A percentile compares a stretch with the other conserved stretches of the same genome.
Evolutionary conservation across 2,797 vertebrate species (phyloP).

Genomic region (Rachycentron canadum): DNA sequence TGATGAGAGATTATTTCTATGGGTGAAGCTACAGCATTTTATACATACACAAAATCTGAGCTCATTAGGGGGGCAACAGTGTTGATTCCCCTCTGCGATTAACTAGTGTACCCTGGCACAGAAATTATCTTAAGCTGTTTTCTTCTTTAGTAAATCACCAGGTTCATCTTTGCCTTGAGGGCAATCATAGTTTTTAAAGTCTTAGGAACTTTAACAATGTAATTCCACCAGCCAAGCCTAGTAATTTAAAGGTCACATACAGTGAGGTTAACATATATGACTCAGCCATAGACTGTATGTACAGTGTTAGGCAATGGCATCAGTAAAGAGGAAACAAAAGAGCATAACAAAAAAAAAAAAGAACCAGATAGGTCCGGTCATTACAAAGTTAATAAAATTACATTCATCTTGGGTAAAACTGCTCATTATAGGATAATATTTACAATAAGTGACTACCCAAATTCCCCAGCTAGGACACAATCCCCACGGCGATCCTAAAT

Average conservation of each 20-base stretch:
- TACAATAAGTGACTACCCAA: neutral
- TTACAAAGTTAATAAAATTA: neutral
- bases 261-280: constrained; percentile 36
- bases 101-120: constrained; percentile 34
- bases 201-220: constrained; percentile 51
- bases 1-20: neutral
- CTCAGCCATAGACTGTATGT: constrained; percentile 26
- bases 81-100: constrained; percentile 27
- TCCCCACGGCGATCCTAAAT: neutral
- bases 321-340: neutral
- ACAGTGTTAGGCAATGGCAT: neutral
- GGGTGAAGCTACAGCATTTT: constrained; percentile 32
- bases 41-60: constrained; percentile 35
- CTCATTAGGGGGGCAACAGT: constrained; percentile 34
- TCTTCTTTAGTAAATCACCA: constrained; percentile 66
- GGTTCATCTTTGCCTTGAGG: constrained; percentile 53
- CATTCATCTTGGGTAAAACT: neutral
- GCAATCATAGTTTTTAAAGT: constrained; percentile 68
- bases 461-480: neutral
- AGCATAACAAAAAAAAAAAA: neutral
- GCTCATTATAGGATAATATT: neutral
- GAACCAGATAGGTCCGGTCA: neutral
- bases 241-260: constrained; percentile 57
- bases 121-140: constrained; percentile 39
- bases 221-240: constrained; percentile 35